Conservation (phyloP, 2,888 invertebrate genomes). For the Lagria hirta region DNA sequence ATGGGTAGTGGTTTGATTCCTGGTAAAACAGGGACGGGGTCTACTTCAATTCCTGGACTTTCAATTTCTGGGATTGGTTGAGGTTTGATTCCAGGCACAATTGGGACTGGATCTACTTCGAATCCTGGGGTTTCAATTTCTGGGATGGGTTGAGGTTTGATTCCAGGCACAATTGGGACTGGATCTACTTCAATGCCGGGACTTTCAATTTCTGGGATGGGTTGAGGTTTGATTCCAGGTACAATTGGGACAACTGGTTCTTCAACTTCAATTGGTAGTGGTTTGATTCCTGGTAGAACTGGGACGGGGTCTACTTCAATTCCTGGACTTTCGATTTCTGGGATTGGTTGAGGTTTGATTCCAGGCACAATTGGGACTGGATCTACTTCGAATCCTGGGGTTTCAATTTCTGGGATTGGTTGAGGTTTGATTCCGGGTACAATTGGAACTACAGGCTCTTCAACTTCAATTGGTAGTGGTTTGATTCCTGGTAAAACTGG, state of each 20-base stretch:
- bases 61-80: slow-evolving; percentile 6
- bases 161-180: not conserved
- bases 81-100: slow-evolving; percentile 11
- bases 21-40: slow-evolving; percentile 3
- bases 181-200: slow-evolving; percentile 6
- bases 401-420: slow-evolving; percentile 9
- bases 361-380: slow-evolving; percentile 10
- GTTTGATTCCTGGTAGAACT: slow-evolving; percentile 2
- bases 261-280: too few relatives aligned
- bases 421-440: slow-evolving; percentile 6
- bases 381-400: slow-evolving; percentile 6
- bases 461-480: slow-evolving; percentile 2
- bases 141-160: not conserved
- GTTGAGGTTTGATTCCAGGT: too few relatives aligned
- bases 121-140: slow-evolving; percentile 4
- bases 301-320: slow-evolving; percentile 12
- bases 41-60: slow-evolving; percentile 1
- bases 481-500: slow-evolving; percentile 7
- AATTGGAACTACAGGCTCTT: slow-evolving; percentile 3
- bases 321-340: not conserved
- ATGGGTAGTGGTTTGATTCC: slow-evolving; percentile 6
- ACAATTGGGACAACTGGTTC: too few relatives aligned
- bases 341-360: too few relatives aligned
- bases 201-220: too few relatives aligned
- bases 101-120: slow-evolving; percentile 10